Evolutionary conservation across 2,888 invertebrate species (phyloP), one percentile per base, ranked within the genome.

Genomic region (Oscheius sp.): DNA sequence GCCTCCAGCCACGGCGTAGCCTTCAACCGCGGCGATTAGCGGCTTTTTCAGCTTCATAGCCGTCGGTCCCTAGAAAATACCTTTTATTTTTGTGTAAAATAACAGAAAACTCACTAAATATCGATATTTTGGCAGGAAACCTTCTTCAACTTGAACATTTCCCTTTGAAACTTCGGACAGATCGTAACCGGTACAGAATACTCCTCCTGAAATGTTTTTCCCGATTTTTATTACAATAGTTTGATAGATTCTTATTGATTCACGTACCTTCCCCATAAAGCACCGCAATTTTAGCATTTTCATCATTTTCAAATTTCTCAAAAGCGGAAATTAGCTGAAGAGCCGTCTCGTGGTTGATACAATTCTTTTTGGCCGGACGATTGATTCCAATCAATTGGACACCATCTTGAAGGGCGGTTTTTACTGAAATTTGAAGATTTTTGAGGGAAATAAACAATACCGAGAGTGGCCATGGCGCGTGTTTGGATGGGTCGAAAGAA

Each of bases 161-260:
- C 76, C 79, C 23, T 75, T 72, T 1, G 77, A 74, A 13, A 96
- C 90, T 87, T 95, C 94, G 68, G 93, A 91, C 68, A 96, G 91
- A 89, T 97, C 96, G 88, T 93, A 94, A 0, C 97, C 97, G 1
- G 96, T 92, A 89, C 95, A 96, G 89, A 98, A 97, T 25, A 25
- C 41, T 21, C 58, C 69, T 2, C 46, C 64, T 64, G 45, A 35
- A 29, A 49, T 49, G 49, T 18, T 18, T 49, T 49, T 49, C 21
- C 21, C 16, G 21, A 3, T 3, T 13, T 49, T 49, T 49, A 0
- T 12, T 53, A 23, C 12, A 3, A 35, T 35, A 3, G 35, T 9
- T n/a, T 35, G 35, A 6, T 35, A 9, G 3, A 9, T 35, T 35
- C 9, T 3, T 9, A 35, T 35, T 35, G 35, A 35, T 35, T 9